Evolutionary conservation across 2,113 vertebrate genomes (phyloP).

Genomic region (Murina feae): DNA sequence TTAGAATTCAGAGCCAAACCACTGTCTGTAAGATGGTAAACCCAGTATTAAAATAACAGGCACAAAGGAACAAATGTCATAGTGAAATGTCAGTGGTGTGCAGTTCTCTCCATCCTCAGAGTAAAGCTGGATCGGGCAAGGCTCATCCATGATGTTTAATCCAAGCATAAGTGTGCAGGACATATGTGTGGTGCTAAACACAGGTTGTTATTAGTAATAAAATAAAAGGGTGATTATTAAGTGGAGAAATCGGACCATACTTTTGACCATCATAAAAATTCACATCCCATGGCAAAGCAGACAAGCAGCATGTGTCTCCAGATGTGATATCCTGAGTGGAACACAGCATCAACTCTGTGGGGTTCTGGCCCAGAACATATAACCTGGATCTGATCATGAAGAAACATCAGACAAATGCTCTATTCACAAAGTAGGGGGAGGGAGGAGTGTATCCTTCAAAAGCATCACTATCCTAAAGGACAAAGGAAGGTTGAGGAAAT

Average conservation of each 20-base stretch:
- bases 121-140: neutral
- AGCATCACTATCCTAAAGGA: neutral
- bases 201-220: neutral
- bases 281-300: neutral
- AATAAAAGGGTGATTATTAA: neutral
- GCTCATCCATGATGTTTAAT: neutral
- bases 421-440: neutral
- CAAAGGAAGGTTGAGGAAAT: neutral
- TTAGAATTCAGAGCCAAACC: slow-evolving; percentile 5
- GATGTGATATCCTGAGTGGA: neutral
- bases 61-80: neutral
- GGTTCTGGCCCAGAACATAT: neutral
- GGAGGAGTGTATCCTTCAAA: neutral
- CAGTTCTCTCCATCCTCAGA: neutral
- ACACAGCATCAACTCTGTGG: neutral
- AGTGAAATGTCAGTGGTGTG: neutral
- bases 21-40: neutral
- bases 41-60: neutral
- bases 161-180: neutral
- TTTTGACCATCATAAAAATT: slow-evolving; percentile 18
- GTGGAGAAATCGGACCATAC: neutral
- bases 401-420: neutral
- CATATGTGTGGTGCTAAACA: neutral
- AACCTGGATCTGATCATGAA: neutral
- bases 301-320: neutral